Evolutionary conservation across 2,888 invertebrate genomes (phyloP), one percentile per base, ranked within the genome.

Genomic region (Heliconius aoede): DNA sequence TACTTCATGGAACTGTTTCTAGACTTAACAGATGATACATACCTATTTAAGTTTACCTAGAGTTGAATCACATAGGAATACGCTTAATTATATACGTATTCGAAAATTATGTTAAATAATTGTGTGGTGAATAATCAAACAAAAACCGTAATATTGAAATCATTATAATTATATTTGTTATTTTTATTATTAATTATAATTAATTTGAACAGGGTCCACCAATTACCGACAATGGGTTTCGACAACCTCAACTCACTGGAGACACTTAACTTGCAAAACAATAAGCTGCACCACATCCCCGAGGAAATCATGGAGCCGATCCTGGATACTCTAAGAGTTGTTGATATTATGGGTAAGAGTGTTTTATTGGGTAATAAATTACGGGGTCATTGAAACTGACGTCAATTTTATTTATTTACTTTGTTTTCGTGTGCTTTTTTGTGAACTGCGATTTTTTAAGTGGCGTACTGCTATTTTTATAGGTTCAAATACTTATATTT

Each of bases 271-370:
- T 94, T 98, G 77, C 97, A 98, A 89, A 98, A 98, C 89, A 98
- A 98, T 91, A 97, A 97, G 88, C 91, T 98, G 81, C 95, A 95
- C 82, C 96, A 97, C 82, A 96, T 98, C 82, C 96, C 97, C 0
- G 97, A 98, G 86, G 98, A 98, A 87, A 97, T 98, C 71, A 98
- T 98, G 96, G 98, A 98, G 87, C 97, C 97, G 24, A 96, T 98
- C 79, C 95, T 98, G 83, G 98, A 98, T 88, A 98, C 98, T 0
- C 94, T 98, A 18, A 95, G 97, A 83, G 97, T 97, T 79, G 96
- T 98, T 82, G 98, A 98, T 90, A 97, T 98, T 81, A 98, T 97
- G 95, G 98, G 98, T 98, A 94, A 79, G 90, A 7, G 30, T 73
- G 61, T 64, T 28, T 32, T 55, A 28, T 51, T 28, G 5, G 15